Evolutionary conservation across 2,888 invertebrate genomes (phyloP).

Genomic region (Amiota minor): DNA sequence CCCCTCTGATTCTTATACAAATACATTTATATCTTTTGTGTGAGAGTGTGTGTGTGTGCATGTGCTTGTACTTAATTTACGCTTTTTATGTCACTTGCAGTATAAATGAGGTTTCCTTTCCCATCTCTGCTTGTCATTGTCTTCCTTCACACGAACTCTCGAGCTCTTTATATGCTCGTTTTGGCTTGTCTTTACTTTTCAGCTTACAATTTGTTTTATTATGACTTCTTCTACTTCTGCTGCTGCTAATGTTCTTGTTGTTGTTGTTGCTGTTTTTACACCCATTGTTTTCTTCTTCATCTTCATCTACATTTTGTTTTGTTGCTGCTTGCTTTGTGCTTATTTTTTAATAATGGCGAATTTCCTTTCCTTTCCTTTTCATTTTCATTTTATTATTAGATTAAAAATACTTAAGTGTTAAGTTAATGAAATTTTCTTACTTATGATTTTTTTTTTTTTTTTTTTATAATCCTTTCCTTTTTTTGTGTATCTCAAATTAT

Average conservation of each 20-base stretch:
- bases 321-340: slow-evolving; percentile 10
- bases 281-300: neutral
- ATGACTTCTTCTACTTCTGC: neutral
- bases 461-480: neutral
- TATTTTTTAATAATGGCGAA: slow-evolving; percentile 16
- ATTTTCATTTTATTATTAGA: slow-evolving; percentile 39
- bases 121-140: neutral
- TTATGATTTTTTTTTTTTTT: slow-evolving; percentile 15
- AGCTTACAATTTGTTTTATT: neutral
- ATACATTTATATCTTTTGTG: slow-evolving; percentile 1
- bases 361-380: slow-evolving; percentile 29
- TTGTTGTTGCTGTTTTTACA: neutral
- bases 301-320: neutral
- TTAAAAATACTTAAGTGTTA: slow-evolving; percentile 29
- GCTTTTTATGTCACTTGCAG: slow-evolving; percentile 59
- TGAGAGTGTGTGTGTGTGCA: slow-evolving; percentile 33
- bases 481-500: neutral
- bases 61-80: slow-evolving; percentile 54
- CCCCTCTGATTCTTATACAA: slow-evolving; percentile 3
- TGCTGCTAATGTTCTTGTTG: neutral
- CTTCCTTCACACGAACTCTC: neutral
- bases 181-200: neutral
- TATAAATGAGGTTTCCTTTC: slow-evolving; percentile 55
- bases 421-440: slow-evolving; percentile 28
- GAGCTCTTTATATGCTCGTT: neutral